phyloP scores from a whole-genome alignment of 2,888 invertebrate genomes.

The Dryadula phaetusa region DNA sequence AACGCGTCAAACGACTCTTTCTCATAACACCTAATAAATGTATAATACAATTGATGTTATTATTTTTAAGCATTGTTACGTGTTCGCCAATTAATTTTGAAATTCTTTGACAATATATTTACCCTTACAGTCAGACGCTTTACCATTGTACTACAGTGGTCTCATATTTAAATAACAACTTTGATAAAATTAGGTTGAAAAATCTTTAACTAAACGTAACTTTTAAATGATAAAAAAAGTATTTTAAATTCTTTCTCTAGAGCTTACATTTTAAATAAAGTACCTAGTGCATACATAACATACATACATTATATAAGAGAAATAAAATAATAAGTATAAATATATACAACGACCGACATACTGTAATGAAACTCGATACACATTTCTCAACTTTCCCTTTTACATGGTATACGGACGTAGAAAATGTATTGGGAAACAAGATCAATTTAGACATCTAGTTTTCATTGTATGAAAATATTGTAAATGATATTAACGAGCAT shows the following conservation, averaged over 20 bases:
- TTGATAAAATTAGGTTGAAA: too few relatives aligned
- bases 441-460: not conserved
- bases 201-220: too few relatives aligned
- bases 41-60: not conserved
- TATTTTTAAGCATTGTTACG: not conserved
- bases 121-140: not conserved
- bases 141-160: too few relatives aligned
- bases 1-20: not conserved
- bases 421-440: not conserved
- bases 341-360: too few relatives aligned
- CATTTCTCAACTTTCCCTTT: not conserved
- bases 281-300: too few relatives aligned
- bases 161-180: too few relatives aligned
- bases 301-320: not conserved
- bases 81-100: slow-evolving; percentile 7
- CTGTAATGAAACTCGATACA: not conserved
- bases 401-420: not conserved
- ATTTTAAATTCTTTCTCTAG: too few relatives aligned
- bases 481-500: not conserved
- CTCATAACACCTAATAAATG: slow-evolving; percentile 8
- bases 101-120: not conserved
- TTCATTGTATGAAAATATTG: not conserved
- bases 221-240: too few relatives aligned
- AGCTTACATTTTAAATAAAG: too few relatives aligned
- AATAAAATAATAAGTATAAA: not conserved